These are phyloP conservation scores for Zoanthus sociatus DNA, from an alignment of 92 coral and sea anemone species.

Conservation along the genomic window DNA sequence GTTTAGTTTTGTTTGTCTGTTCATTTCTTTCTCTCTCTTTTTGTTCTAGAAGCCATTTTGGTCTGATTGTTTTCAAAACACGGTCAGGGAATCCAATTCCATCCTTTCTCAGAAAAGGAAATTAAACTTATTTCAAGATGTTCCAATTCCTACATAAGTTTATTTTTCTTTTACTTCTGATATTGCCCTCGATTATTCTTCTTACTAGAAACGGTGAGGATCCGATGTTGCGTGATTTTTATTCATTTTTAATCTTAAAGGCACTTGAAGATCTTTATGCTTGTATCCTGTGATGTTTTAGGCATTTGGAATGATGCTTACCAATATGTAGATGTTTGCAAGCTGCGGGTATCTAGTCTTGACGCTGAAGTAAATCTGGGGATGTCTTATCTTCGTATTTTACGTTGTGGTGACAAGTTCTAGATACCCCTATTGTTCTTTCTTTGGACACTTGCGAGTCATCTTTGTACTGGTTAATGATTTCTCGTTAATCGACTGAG, in stretches of 20 bases:
- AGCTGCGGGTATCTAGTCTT: slow-evolving; percentile 50
- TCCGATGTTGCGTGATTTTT: slow-evolving; percentile 63
- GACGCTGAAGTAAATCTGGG: slow-evolving; percentile 24
- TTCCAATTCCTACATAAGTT: slow-evolving; percentile 85
- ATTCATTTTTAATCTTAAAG: slow-evolving; percentile 31
- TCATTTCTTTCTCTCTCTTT: slow-evolving; percentile 50
- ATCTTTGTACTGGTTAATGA: slow-evolving; percentile 70
- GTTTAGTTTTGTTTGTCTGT: slow-evolving; percentile 46
- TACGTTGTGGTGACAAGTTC: slow-evolving; percentile 55
- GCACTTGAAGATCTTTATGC: slow-evolving; percentile 20
- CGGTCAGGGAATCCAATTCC: slow-evolving; percentile 96
- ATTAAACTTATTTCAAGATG: slow-evolving; percentile 77
- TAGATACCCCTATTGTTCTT: slow-evolving; percentile 61
- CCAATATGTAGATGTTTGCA: slow-evolving; percentile 65
- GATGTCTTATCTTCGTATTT: slow-evolving; percentile 69
- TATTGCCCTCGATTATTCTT: slow-evolving; percentile 87
- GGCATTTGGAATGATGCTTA: slow-evolving; percentile 99
- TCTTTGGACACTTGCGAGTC: slow-evolving; percentile 54
- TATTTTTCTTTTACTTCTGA: slow-evolving; percentile 80
- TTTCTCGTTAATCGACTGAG: slow-evolving; percentile 69
- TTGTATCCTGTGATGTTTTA: slow-evolving; percentile 94
- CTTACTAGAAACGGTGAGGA: slow-evolving; percentile 91
- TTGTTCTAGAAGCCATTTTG: slow-evolving; percentile 95
- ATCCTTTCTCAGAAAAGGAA: slow-evolving; percentile 83
- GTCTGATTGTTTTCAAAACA: slow-evolving; percentile 83